Percentiles rank a stretch among this genome's conserved stretches.
These are phyloP conservation scores for Zaprionus camerounensis DNA, from an alignment of 1,140 invertebrate species.

Conservation along the genomic window DNA sequence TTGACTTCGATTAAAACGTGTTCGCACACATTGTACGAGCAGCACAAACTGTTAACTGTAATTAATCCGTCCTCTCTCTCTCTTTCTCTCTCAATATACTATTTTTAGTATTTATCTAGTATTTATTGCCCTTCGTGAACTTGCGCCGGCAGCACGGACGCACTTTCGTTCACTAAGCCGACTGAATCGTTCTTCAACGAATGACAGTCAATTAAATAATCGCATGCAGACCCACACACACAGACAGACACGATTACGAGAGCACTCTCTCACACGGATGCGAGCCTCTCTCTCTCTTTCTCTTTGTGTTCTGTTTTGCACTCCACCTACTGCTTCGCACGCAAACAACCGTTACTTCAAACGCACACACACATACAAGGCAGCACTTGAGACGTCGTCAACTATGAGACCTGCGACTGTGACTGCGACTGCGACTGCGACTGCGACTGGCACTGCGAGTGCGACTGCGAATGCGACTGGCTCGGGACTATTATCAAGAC, in stretches of 20 bases:
- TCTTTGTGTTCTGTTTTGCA: constrained; percentile 7
- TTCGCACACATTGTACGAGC: constrained; percentile 32
- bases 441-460: constrained; percentile 1
- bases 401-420: not conserved
- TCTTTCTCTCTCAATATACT: not conserved
- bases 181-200: constrained; percentile 19
- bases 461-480: constrained; percentile 42
- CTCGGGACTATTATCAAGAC: constrained; percentile 68
- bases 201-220: constrained; percentile 76
- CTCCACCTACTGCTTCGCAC: constrained; percentile 39
- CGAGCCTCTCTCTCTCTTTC: constrained; percentile 10
- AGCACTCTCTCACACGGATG: constrained; percentile 26
- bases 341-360: constrained; percentile 67
- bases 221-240: constrained; percentile 36
- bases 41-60: not conserved
- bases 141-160: constrained; percentile 28
- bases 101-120: not conserved
- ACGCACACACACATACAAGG: constrained; percentile 19
- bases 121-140: not conserved
- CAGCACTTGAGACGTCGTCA: constrained; percentile 41
- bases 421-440: constrained; percentile 3
- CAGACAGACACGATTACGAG: not conserved
- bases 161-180: not conserved
- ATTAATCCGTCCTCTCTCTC: not conserved
- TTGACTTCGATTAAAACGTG: constrained; percentile 47